Percentiles rank a stretch among this genome's conserved stretches.
These are phyloP conservation scores for Malurus splendens DNA, from an alignment of 2,797 vertebrate species.

Conservation along the genomic window DNA sequence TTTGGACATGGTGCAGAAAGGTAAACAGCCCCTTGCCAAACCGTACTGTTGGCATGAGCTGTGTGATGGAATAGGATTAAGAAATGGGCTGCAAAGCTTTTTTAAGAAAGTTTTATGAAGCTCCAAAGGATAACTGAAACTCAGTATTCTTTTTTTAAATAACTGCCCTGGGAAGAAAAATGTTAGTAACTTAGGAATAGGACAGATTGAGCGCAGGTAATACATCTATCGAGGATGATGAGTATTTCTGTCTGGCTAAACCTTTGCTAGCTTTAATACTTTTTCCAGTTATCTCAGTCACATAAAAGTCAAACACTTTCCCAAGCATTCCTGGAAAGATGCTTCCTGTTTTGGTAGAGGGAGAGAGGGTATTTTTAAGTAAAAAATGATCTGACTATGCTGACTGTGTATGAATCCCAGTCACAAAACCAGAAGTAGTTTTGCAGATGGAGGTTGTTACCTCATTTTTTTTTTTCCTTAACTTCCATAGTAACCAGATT, in stretches of 20 bases:
- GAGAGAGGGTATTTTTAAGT: slow-evolving; percentile 11
- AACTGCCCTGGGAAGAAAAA: not conserved
- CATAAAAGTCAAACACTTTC: slow-evolving; percentile 11
- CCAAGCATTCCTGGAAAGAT: slow-evolving; percentile 40
- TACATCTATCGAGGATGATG: accelerated
- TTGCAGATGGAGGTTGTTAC: slow-evolving; percentile 17
- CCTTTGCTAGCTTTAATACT: not conserved
- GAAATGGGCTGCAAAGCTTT: not conserved
- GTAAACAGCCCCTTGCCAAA: not conserved
- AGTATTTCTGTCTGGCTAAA: not conserved
- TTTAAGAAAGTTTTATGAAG: not conserved
- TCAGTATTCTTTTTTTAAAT: not conserved
- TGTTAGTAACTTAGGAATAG: not conserved
- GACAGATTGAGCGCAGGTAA: not conserved
- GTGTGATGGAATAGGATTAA: not conserved
- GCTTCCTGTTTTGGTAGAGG: slow-evolving; percentile 23
- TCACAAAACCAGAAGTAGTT: slow-evolving; percentile 26
- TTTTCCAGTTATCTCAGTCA: slow-evolving; percentile 20
- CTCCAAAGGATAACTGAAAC: not conserved
- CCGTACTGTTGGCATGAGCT: not conserved
- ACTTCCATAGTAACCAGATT: not conserved
- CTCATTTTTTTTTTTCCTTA: not conserved
- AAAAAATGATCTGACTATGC: slow-evolving; percentile 13
- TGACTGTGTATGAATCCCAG: not conserved
- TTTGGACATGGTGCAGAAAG: not conserved